Percentiles rank a stretch among this genome's conserved stretches.
These are phyloP conservation scores for Aricia agestis DNA, from an alignment of 1,140 invertebrate species.

Conservation along the genomic window DNA sequence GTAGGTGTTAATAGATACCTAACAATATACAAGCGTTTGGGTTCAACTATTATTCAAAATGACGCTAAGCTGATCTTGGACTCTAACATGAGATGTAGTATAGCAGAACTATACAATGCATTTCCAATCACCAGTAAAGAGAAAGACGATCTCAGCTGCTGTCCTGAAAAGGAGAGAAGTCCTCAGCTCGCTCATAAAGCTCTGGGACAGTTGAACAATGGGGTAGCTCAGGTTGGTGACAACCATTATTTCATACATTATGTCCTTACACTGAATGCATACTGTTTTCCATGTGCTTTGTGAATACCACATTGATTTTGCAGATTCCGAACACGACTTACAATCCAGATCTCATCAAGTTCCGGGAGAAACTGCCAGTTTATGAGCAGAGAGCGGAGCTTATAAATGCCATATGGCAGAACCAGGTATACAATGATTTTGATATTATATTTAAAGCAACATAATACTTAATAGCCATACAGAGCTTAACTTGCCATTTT, in stretches of 20 bases:
- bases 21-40: conserved; percentile 85
- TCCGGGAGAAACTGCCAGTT: conserved; percentile 65
- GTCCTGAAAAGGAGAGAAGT: conserved; percentile 62
- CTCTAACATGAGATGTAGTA: conserved; percentile 78
- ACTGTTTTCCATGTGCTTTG: too few relatives aligned
- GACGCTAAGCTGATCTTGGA: conserved; percentile 83
- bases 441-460: neutral
- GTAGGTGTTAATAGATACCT: conserved; percentile 82
- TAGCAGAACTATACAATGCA: conserved; percentile 76
- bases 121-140: conserved; percentile 86
- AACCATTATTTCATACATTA: neutral
- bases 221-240: conserved; percentile 51
- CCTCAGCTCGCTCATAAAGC: conserved; percentile 59
- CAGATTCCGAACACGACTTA: conserved; percentile 66
- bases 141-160: conserved; percentile 68
- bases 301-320: conserved; percentile 24
- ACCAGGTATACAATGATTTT: conserved; percentile 49
- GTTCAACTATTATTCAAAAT: conserved; percentile 82
- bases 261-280: too few relatives aligned
- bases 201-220: conserved; percentile 63
- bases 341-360: conserved; percentile 65
- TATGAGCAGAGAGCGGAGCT: conserved; percentile 67
- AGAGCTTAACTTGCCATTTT: too few relatives aligned
- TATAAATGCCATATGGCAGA: conserved; percentile 58
- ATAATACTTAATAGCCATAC: too few relatives aligned